These are phyloP conservation scores for Cheilosia pagana DNA, from an alignment of 2,888 invertebrate genomes.

Conservation along the genomic window DNA sequence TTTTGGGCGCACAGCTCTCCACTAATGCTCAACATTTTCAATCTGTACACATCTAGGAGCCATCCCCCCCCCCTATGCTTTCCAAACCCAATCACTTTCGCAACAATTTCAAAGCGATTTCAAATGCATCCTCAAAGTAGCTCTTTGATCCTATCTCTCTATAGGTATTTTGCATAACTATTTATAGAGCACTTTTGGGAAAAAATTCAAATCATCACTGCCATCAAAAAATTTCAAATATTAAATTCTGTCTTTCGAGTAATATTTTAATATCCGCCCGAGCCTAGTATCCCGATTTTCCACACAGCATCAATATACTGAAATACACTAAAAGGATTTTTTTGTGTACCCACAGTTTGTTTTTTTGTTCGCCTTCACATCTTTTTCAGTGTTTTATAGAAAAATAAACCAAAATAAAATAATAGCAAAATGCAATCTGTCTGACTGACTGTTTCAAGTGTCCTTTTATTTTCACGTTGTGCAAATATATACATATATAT, in stretches of 20 bases:
- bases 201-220: constrained; percentile 17
- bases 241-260: constrained; percentile 55
- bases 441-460: constrained; percentile 75
- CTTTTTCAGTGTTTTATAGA: constrained; percentile 53
- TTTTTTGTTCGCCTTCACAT: constrained; percentile 37
- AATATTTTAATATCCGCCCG: constrained; percentile 70
- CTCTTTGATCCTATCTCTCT: constrained; percentile 1
- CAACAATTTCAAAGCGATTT: neutral
- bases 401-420: constrained; percentile 51
- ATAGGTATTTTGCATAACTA: constrained; percentile 11
- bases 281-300: constrained; percentile 54
- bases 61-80: too few species aligned
- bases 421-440: constrained; percentile 73
- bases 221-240: constrained; percentile 30
- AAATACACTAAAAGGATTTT: constrained; percentile 46
- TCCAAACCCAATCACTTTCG: neutral
- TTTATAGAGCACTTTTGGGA: constrained; percentile 7
- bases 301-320: constrained; percentile 44
- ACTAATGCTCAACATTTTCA: too few species aligned
- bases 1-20: too few species aligned
- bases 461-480: constrained; percentile 69
- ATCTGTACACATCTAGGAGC: too few species aligned
- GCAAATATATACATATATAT: constrained; percentile 8
- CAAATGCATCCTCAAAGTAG: neutral
- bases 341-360: neutral